phyloP scores from a whole-genome alignment of 2,797 vertebrate genomes.

The Austrolebias charrua region DNA sequence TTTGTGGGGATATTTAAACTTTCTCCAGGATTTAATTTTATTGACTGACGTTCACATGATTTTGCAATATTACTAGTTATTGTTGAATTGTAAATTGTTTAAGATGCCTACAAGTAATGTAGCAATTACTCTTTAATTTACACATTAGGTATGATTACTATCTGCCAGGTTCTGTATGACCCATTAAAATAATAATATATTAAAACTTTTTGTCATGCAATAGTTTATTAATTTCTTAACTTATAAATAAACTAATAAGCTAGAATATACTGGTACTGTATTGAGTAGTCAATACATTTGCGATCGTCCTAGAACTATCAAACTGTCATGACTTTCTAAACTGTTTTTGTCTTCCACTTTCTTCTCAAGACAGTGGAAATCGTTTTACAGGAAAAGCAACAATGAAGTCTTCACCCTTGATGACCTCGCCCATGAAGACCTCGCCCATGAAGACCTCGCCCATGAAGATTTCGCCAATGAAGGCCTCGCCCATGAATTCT shows the following conservation, averaged over 20 bases:
- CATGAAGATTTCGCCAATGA: conserved; percentile 44
- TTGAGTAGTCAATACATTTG: not conserved
- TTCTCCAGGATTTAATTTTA: conserved; percentile 36
- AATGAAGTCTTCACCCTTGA: conserved; percentile 28
- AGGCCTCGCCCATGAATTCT: conserved; percentile 42
- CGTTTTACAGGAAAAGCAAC: conserved; percentile 58
- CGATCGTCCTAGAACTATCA: not conserved
- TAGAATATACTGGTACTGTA: not conserved
- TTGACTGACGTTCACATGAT: conserved; percentile 29
- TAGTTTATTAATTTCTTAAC: too few relatives aligned
- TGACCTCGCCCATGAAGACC: not conserved
- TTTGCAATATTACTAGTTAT: conserved; percentile 5
- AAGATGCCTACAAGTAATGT: too few relatives aligned
- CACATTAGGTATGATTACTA: too few relatives aligned
- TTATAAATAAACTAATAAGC: not conserved
- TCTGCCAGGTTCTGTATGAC: too few relatives aligned
- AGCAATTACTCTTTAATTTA: too few relatives aligned
- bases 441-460: conserved; percentile 32
- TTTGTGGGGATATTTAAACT: conserved; percentile 27
- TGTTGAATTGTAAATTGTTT: too few relatives aligned
- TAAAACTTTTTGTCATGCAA: too few relatives aligned
- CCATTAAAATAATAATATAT: too few relatives aligned
- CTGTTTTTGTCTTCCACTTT: conserved; percentile 16
- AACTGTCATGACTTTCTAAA: not conserved
- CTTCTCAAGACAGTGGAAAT: conserved; percentile 64